Evolutionary conservation across 2,113 vertebrate genomes (phyloP).

Genomic region (Scomber scombrus): DNA sequence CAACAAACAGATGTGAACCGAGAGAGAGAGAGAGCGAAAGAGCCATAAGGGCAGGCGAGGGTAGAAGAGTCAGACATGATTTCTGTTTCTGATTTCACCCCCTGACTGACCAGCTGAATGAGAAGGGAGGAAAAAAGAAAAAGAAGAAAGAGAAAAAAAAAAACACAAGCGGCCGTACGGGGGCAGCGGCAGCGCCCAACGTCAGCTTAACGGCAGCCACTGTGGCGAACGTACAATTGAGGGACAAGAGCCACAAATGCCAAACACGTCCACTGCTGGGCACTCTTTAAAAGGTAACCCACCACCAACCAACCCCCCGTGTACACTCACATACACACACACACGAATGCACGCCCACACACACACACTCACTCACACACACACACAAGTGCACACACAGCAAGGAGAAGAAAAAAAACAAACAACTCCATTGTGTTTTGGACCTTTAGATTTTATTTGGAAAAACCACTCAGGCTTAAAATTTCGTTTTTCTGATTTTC

Average conservation of each 20-base stretch:
- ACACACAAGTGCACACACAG: conserved; percentile 42
- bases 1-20: conserved; percentile 76
- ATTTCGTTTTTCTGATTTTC: conserved; percentile 80
- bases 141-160: conserved; percentile 1
- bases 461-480: conserved; percentile 83
- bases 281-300: conserved; percentile 78
- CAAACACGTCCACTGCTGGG: conserved; percentile 87
- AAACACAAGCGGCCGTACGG: conserved; percentile 39
- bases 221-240: conserved; percentile 78
- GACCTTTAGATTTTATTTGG: conserved; percentile 80
- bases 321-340: conserved; percentile 30
- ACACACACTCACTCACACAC: conserved; percentile 36
- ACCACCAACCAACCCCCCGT: conserved; percentile 56
- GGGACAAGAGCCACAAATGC: conserved; percentile 82
- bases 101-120: conserved; percentile 39
- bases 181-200: conserved; percentile 33
- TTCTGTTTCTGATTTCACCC: conserved; percentile 70
- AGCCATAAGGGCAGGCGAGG: conserved; percentile 42
- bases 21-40: conserved; percentile 37
- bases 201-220: conserved; percentile 66
- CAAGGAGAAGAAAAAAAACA: neutral
- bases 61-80: conserved; percentile 69
- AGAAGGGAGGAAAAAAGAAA: neutral
- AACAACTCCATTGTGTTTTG: conserved; percentile 70
- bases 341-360: neutral